Percentiles rank a stretch among this genome's conserved stretches.
These are phyloP conservation scores for Gallinago paraguaiae DNA, from an alignment of 2,113 vertebrate species.

Conservation along the genomic window DNA sequence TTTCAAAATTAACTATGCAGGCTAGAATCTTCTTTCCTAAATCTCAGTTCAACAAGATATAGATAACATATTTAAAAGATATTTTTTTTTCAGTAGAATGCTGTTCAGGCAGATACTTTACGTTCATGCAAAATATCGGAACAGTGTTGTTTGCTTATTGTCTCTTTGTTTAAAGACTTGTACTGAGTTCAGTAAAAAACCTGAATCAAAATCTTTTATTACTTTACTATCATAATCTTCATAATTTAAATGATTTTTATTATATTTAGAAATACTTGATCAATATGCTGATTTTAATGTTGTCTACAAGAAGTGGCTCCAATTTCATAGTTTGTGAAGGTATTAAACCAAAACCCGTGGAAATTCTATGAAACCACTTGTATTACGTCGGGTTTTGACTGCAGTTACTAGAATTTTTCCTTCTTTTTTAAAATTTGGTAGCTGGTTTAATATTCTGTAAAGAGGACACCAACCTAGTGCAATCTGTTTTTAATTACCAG, in stretches of 20 bases:
- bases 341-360: neutral
- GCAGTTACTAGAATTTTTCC: neutral
- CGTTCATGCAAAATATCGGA: neutral
- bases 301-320: neutral
- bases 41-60: neutral
- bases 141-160: neutral
- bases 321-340: neutral
- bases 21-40: neutral
- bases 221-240: neutral
- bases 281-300: neutral
- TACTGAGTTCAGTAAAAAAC: neutral
- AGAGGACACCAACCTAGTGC: neutral
- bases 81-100: neutral
- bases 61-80: neutral
- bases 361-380: neutral
- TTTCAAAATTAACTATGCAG: neutral
- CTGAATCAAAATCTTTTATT: neutral
- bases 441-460: neutral
- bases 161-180: neutral
- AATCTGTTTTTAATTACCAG: neutral
- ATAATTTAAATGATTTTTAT: neutral
- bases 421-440: neutral
- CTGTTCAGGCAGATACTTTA: neutral
- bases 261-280: neutral
- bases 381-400: neutral